Percentiles rank a stretch among this genome's conserved stretches.
phyloP scores from a whole-genome alignment of 2,797 vertebrate species.

The Menidia menidia region DNA sequence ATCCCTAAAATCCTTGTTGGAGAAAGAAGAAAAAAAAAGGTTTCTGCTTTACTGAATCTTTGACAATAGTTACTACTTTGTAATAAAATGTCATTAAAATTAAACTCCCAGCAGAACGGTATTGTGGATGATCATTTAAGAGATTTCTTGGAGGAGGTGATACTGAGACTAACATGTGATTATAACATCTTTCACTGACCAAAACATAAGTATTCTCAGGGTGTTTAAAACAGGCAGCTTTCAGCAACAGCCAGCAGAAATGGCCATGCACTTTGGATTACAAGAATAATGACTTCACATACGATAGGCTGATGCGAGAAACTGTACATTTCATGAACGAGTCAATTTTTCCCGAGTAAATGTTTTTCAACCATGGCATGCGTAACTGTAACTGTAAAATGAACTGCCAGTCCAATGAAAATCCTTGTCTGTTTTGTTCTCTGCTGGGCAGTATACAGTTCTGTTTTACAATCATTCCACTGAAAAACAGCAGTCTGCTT shows the following conservation, averaged over 20 bases:
- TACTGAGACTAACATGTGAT: conserved; percentile 11
- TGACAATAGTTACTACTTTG: conserved; percentile 14
- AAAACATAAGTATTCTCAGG: background rate
- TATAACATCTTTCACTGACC: conserved; percentile 6
- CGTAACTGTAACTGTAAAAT: background rate
- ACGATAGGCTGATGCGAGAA: background rate
- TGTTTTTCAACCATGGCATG: conserved; percentile 1
- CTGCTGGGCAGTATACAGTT: no score
- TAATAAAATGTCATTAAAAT: conserved; percentile 22
- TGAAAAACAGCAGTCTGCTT: background rate
- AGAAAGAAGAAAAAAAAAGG: conserved; percentile 16
- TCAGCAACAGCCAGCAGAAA: background rate
- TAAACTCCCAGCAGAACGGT: conserved; percentile 5
- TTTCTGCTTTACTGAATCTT: background rate
- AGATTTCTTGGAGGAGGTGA: conserved; percentile 1
- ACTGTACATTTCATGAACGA: background rate
- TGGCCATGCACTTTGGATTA: background rate
- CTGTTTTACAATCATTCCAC: no score
- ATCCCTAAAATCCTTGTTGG: conserved; percentile 23
- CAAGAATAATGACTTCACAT: background rate
- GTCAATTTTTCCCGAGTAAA: background rate
- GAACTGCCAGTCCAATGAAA: background rate
- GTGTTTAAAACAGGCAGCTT: background rate
- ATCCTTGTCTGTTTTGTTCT: background rate
- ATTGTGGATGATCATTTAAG: conserved; percentile 4